Evolutionary conservation across 2,113 vertebrate species (phyloP).

Genomic region (Dryoscopus gambensis): DNA sequence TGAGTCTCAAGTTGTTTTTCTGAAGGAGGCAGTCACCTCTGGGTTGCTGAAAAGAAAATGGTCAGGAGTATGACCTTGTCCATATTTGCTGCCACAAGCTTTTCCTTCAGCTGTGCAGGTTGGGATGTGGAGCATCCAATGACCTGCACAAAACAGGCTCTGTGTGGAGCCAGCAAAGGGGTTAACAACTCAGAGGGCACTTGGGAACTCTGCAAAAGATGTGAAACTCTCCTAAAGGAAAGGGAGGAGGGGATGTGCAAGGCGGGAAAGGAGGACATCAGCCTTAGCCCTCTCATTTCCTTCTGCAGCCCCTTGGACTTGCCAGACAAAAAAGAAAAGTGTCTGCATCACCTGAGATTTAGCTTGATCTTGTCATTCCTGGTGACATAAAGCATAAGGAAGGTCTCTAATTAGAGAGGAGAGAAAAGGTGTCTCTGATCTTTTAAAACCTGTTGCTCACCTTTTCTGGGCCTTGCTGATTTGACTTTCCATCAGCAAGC

Average conservation of each 20-base stretch:
- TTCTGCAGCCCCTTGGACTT: not conserved
- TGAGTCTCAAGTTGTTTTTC: not conserved
- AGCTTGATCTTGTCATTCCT: not conserved
- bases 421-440: not conserved
- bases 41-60: not conserved
- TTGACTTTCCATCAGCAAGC: not conserved
- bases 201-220: not conserved
- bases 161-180: not conserved
- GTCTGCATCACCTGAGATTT: not conserved
- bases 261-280: not conserved
- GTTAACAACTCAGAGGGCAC: not conserved
- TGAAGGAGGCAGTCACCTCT: not conserved
- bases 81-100: not conserved
- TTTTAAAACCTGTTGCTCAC: not conserved
- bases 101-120: rapidly evolving
- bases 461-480: not conserved
- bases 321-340: not conserved
- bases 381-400: not conserved
- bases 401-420: not conserved
- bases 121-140: not conserved
- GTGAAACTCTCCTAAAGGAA: not conserved
- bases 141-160: not conserved
- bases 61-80: not conserved
- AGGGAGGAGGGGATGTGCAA: not conserved
- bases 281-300: not conserved